A percentile compares a stretch with the other conserved stretches of the same genome.
These are phyloP conservation scores for Endomychus coccineus DNA, from an alignment of 2,888 invertebrate genomes.

Conservation along the genomic window DNA sequence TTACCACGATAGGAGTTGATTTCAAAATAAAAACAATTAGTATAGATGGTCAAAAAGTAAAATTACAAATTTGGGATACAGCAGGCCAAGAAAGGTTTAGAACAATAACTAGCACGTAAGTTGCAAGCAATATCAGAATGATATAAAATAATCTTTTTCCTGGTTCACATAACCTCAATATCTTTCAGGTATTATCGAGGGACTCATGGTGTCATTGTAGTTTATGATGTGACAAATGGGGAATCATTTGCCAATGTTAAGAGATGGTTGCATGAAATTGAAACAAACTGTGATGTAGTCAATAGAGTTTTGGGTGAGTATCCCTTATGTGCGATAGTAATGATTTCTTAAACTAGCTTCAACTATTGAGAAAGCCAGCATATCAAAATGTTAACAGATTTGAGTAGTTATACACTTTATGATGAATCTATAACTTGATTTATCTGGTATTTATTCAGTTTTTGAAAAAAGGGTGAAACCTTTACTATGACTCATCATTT, in stretches of 20 bases:
- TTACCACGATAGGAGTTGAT: conserved; percentile 99
- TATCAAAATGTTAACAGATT: no score
- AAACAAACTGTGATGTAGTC: conserved; percentile 98
- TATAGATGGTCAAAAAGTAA: conserved; percentile 83
- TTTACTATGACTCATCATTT: no score
- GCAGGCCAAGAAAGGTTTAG: conserved; percentile 96
- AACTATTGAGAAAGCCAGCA: no score
- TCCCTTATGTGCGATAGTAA: no score
- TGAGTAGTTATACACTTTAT: no score
- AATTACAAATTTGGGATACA: conserved; percentile 97
- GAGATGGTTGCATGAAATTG: conserved; percentile 98
- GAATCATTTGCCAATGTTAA: conserved; percentile 99
- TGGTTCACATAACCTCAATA: no score
- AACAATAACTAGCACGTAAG: conserved; percentile 95
- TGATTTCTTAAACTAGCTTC: no score
- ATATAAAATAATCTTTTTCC: no score
- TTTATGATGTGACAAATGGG: conserved; percentile 98
- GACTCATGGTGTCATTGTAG: conserved; percentile 98
- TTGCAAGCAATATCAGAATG: conserved; percentile 11
- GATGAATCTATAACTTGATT: no score
- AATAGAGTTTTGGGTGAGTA: conserved; percentile 89
- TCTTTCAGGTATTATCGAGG: conserved; percentile 81
- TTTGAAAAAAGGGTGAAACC: no score
- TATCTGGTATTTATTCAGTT: no score
- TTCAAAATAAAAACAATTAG: conserved; percentile 98